Conservation (phyloP, 2,113 vertebrate species). For the Ammodytes marinus region DNA sequence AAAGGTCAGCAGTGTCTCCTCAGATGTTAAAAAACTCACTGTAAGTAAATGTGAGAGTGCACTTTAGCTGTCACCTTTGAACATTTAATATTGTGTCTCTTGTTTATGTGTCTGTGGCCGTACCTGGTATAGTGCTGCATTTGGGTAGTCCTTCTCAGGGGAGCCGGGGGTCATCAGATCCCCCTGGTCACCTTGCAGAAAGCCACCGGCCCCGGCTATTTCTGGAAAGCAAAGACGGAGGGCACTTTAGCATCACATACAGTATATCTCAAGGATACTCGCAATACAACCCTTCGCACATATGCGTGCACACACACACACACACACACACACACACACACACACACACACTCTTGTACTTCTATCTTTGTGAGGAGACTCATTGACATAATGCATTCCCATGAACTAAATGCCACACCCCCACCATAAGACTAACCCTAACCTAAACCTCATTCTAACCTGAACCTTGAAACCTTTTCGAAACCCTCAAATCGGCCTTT, state of each 20-base stretch:
- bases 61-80: background rate
- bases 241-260: conserved; percentile 63
- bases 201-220: conserved; percentile 83
- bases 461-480: too few species aligned
- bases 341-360: background rate
- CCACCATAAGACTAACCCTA: too few species aligned
- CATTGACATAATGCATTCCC: too few species aligned
- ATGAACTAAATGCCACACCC: too few species aligned
- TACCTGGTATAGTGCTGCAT: conserved; percentile 82
- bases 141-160: conserved; percentile 75
- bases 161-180: conserved; percentile 81
- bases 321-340: background rate
- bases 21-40: background rate
- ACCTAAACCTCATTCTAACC: too few species aligned
- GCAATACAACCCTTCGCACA: conserved; percentile 13
- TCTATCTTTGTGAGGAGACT: too few species aligned
- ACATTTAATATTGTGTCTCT: conserved; percentile 5
- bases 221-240: conserved; percentile 71
- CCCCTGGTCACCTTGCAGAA: conserved; percentile 83
- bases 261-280: conserved; percentile 51
- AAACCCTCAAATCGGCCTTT: too few species aligned
- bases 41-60: background rate
- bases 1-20: conserved; percentile 15
- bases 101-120: conserved; percentile 3
- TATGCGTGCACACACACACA: background rate